Conservation (phyloP, 2,797 vertebrate species). For the Protonibea diacanthus region DNA sequence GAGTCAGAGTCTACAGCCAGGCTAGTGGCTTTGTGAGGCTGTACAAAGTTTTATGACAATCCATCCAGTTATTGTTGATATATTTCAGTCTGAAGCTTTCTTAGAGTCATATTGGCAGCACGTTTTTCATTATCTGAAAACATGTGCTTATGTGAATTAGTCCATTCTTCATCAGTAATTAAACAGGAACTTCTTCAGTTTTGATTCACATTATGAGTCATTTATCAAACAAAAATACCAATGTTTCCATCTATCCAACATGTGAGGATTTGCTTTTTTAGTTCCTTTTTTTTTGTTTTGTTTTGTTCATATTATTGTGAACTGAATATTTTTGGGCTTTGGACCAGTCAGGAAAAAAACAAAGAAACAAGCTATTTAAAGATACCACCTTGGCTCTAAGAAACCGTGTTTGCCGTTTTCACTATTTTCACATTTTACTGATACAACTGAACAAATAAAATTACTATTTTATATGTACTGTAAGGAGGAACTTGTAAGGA, state of each 20-base stretch:
- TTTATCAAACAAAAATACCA: background rate
- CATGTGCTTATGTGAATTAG: background rate
- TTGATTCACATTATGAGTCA: background rate
- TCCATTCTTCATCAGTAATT: background rate
- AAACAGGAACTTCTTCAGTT: background rate
- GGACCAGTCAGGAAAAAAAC: too few species aligned
- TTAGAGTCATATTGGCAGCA: background rate
- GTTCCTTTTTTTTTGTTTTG: background rate
- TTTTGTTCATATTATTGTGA: background rate
- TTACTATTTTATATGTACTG: too few species aligned
- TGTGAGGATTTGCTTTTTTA: background rate
- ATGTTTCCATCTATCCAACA: background rate
- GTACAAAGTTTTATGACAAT: background rate
- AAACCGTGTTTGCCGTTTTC: background rate
- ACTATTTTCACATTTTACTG: too few species aligned
- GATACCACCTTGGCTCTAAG: too few species aligned
- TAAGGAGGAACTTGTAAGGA: background rate
- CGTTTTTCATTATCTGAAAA: background rate
- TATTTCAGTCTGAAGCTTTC: background rate
- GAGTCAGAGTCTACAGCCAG: constrained; percentile 1
- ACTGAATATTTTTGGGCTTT: background rate
- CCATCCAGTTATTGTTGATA: background rate
- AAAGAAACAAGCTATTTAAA: background rate
- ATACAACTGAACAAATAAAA: background rate
- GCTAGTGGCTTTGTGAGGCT: background rate